These are phyloP conservation scores for Tanaodytes sp. DNA, from an alignment of 2,888 invertebrate species.

Conservation along the genomic window DNA sequence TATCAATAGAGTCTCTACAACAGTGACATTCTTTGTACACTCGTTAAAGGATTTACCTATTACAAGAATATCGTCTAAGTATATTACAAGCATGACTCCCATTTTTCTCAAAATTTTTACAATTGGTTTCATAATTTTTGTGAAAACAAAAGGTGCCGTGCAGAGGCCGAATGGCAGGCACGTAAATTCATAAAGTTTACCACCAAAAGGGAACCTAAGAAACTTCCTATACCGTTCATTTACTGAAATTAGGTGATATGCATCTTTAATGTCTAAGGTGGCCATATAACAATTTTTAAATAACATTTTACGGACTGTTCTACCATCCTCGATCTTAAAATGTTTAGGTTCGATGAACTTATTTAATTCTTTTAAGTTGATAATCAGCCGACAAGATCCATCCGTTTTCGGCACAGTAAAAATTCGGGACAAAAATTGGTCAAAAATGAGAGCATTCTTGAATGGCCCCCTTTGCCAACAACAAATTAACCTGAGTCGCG, in stretches of 20 bases:
- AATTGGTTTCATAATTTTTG: constrained; percentile 38
- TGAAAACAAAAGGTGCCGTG: constrained; percentile 32
- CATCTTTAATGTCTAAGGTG: constrained; percentile 31
- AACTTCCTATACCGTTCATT: constrained; percentile 7
- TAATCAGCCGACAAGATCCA: constrained; percentile 25
- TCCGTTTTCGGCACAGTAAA: constrained; percentile 25
- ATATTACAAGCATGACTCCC: too few relatives aligned
- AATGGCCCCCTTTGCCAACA: too few relatives aligned
- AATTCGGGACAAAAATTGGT: constrained; percentile 21
- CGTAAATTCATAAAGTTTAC: constrained; percentile 24
- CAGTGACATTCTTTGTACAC: not conserved
- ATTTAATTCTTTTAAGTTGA: constrained; percentile 39
- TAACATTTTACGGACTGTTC: constrained; percentile 15
- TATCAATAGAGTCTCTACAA: not conserved
- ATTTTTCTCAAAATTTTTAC: constrained; percentile 8
- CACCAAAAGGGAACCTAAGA: constrained; percentile 28
- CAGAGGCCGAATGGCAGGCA: constrained; percentile 35
- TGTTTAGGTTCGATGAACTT: constrained; percentile 19
- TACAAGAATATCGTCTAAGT: constrained; percentile 12
- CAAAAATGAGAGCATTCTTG: too few relatives aligned
- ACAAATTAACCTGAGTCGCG: too few relatives aligned
- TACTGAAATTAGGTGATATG: constrained; percentile 32
- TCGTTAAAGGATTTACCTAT: constrained; percentile 3
- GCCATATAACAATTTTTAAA: constrained; percentile 15
- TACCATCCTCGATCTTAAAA: constrained; percentile 36